Evolutionary conservation across 2,113 vertebrate genomes (phyloP), one percentile per base, ranked within the genome.

Genomic region (Periophthalmodon schlosseri): DNA sequence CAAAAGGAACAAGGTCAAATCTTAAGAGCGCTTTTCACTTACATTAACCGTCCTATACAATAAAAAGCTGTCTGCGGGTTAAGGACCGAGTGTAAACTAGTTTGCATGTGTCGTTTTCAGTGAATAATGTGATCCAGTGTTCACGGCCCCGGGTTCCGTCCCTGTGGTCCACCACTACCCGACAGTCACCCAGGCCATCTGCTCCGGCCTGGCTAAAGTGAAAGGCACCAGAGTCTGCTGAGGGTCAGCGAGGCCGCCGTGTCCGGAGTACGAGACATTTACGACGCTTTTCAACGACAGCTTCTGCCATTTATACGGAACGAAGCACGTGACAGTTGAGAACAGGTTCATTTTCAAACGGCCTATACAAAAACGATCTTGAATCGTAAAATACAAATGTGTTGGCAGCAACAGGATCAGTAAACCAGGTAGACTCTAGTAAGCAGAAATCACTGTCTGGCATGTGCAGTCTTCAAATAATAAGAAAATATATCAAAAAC

Each of bases 151-250:
- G 73, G 56, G 68, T 70, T 71, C 80, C 66, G 86, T 79, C 68
- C 86, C 70, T 90, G 81, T 73, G 74, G 84, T 77, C 81, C 82
- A 83, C 77, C 84, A 77, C 77, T 86, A 88, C 84, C 81, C 86
- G 72, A 82, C 61, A 79, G 81, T 84, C 82, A 70, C 79, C 76
- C 61, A 68, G 82, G 85, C 77, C 81, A 65, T 83, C 78, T 82
- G 84, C 79, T 84, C 69, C 74, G 88, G 88, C 85, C 78, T 54
- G 86, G 69, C 84, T 64, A 73, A 90, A 88, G 87, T 88, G 70
- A 91, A 94, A 94, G 94, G 94, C 94, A 94, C 93, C 90, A 90
- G 91, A 92, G 89, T 93, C 89, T 92, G 80, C 86, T 85, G 73
- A 86, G 89, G 86, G 83, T 89, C 86, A 88, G 84, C 89, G 88